Conservation (phyloP, 2,888 invertebrate genomes). For the Macrophya annulata region DNA sequence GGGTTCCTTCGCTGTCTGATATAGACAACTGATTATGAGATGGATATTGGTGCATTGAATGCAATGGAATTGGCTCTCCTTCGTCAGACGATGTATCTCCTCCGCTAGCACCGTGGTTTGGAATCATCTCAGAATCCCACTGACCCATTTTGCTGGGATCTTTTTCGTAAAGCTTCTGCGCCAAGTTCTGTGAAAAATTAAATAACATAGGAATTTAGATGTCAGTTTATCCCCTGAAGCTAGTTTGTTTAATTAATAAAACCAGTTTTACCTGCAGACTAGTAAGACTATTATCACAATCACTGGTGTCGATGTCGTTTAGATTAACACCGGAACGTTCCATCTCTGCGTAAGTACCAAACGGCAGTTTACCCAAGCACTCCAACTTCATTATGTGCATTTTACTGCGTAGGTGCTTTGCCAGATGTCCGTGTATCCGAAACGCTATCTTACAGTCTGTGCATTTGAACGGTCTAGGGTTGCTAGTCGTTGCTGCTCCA, state of each 20-base stretch:
- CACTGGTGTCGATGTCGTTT: constrained; percentile 97
- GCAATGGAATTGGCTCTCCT: constrained; percentile 76
- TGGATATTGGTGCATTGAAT: constrained; percentile 68
- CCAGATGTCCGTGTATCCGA: constrained; percentile 97
- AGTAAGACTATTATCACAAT: constrained; percentile 96
- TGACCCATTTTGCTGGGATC: constrained; percentile 89
- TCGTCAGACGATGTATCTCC: constrained; percentile 83
- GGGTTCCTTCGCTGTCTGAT: constrained; percentile 66
- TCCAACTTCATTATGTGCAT: constrained; percentile 97
- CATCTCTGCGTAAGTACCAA: constrained; percentile 96
- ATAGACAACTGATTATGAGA: constrained; percentile 59
- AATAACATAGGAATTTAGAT: constrained; percentile 16
- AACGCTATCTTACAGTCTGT: constrained; percentile 98
- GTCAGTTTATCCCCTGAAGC: not conserved
- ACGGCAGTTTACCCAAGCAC: constrained; percentile 95
- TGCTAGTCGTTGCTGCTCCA: constrained; percentile 91
- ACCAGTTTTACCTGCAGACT: constrained; percentile 85
- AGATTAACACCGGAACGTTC: constrained; percentile 94
- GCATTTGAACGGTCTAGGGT: constrained; percentile 98
- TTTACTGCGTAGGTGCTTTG: constrained; percentile 97
- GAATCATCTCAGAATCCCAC: constrained; percentile 80
- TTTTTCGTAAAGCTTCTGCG: constrained; percentile 90
- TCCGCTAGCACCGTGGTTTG: constrained; percentile 76
- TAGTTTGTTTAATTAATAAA: constrained; percentile 60
- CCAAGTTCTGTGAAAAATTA: constrained; percentile 84